Base-by-base conservation (phyloP, 1,140 invertebrate species). In the Protaetia brevitarsis region DNA sequence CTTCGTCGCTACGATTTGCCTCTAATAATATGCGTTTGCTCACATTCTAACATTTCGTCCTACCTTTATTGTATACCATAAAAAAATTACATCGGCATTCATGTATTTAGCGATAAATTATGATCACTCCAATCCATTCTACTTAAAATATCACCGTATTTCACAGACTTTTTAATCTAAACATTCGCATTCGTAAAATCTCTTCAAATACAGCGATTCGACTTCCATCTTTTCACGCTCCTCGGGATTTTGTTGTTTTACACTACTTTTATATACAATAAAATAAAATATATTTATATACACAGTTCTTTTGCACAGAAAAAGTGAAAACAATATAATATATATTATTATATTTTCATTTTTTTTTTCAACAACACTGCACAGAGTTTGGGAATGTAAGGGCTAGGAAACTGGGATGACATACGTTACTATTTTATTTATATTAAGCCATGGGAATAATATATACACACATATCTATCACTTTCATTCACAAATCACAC, bases 381-480 rank as follows among this genome's bases (percentile, higher is more conserved):
- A 45, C 13, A 13, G 41, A 23, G n/a, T 45, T 45, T 21, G 13
- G 41, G 16, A 45, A 45, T 45, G 41, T 45, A 45, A 45, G 41
- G 41, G 41, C 41, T 19, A 41, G 37, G 37, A 41, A 13, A 41
- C 37, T 41, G 4, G 16, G 41, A 10, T 13, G 8, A 45, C n/a
- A 45, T 45, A 45, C 16, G 13, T 19, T 45, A 45, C 16, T 45
- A 45, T n/a, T n/a, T n/a, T n/a, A n/a, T 8, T 45, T 19, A 13
- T 16, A 16, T 8, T 45, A 45, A 45, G 41, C 41, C 16, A 45
- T 37, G 41, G 41, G 41, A n/a, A 45, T 37, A 37, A 37, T 45
- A 45, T 45, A 45, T 45, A 45, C 41, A 45, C 41, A 45, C 41
- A 45, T 45, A 45, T n/a, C n/a, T n/a, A n/a, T 45, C 41, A 45